Evolutionary conservation across 2,797 vertebrate species (phyloP), one percentile per base, ranked within the genome.

Genomic region (Rhinogobio ventralis): DNA sequence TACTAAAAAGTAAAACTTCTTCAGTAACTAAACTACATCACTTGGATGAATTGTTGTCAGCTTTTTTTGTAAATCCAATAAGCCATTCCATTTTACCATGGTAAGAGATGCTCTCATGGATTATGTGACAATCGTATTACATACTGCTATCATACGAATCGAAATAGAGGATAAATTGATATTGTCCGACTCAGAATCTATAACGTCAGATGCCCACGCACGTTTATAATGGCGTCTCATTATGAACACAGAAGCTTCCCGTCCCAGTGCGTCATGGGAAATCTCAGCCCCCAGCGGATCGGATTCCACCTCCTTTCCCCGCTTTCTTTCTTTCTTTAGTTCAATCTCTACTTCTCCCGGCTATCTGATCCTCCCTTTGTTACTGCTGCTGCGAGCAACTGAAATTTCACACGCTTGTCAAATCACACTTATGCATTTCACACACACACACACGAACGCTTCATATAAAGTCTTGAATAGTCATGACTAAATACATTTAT

Each of bases 321-420:
- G 49, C 51, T 68, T 60, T 80, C 64, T 68, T 72, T 23, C 62
- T 81, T 71, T 86, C 45, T 67, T 67, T 86, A 64, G 62, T 60
- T 68, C 86, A 49, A 64, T 78, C 60, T 60, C 62, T 75, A 49
- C 72, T 76, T 66, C 73, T 39, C 69, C 45, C 82, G 74, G 86
- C 72, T 81, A 86, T 86, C 82, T 87, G 86, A 87, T 84, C 85
- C 85, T 79, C 79, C 51, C 74, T 89, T 90, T 87, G 87, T 86
- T 89, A 71, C 84, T 67, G 30, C 76, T 81, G 28, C 79, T 82
- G 64, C 45, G 4, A 68, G 78, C 74, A 75, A 51, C 86, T 82
- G 79, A 85, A 87, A 86, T 88, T 77, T 82, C 81, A 86, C 81
- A 83, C 69, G 83, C 79, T 85, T 86, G 84, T 84, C 84, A 84